Conservation (phyloP, 2,113 vertebrate genomes). For the Xiphophorus maculatus region DNA sequence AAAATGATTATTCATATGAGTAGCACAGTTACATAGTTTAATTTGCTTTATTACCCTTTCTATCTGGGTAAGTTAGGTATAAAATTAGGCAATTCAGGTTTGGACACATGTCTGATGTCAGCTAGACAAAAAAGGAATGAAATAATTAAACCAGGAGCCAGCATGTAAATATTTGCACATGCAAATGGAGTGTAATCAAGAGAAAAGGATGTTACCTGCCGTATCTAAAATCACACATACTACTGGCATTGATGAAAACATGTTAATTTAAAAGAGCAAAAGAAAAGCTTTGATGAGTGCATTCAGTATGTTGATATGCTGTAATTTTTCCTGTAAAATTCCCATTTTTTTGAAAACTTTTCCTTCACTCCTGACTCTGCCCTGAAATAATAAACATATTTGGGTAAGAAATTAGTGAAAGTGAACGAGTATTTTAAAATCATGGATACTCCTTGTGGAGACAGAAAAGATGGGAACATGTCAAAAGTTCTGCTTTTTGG, state of each 20-base stretch:
- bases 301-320: not conserved
- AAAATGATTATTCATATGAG: not conserved
- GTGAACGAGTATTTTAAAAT: too few relatives aligned
- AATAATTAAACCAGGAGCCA: slow-evolving; percentile 28
- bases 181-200: not conserved
- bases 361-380: not conserved
- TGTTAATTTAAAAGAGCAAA: not conserved
- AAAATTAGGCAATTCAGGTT: too few relatives aligned
- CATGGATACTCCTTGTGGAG: too few relatives aligned
- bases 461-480: too few relatives aligned
- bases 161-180: slow-evolving; percentile 45
- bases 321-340: not conserved
- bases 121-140: slow-evolving; percentile 38
- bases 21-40: not conserved
- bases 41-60: not conserved
- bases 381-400: not conserved
- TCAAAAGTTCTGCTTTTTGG: too few relatives aligned
- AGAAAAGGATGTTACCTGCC: slow-evolving; percentile 1
- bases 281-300: not conserved
- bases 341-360: not conserved
- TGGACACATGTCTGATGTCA: not conserved
- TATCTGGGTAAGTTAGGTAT: not conserved
- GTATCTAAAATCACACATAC: slow-evolving; percentile 52
- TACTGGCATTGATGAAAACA: not conserved
- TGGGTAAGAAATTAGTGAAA: not conserved